These are phyloP conservation scores for Ganaspis brasiliensis DNA, from an alignment of 2,888 invertebrate genomes.

Conservation along the genomic window DNA sequence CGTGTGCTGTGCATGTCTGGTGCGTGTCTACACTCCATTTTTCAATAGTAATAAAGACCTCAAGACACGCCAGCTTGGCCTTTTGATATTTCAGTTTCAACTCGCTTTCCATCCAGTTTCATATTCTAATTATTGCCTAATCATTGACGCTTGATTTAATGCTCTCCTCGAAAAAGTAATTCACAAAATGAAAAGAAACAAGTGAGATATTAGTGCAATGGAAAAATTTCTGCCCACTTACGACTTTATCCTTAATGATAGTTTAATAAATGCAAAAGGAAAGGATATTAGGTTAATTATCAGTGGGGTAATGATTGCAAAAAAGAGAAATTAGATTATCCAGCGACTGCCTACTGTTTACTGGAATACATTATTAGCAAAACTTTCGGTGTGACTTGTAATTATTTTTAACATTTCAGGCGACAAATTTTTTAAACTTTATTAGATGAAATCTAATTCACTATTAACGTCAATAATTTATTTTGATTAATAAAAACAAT, in stretches of 20 bases:
- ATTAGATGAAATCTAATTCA: too few species aligned
- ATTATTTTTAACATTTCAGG: too few species aligned
- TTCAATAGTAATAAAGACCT: constrained; percentile 17
- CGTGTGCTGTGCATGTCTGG: constrained; percentile 33
- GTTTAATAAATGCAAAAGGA: constrained; percentile 10
- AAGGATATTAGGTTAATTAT: neutral
- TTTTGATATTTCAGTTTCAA: constrained; percentile 38
- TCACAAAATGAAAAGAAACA: neutral
- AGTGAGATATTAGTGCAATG: too few species aligned
- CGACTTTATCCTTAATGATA: neutral
- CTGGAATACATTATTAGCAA: neutral
- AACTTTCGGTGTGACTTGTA: too few species aligned
- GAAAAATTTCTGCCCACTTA: neutral
- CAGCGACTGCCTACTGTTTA: neutral
- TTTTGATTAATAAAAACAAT: too few species aligned
- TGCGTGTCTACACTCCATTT: constrained; percentile 24
- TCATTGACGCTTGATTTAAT: neutral
- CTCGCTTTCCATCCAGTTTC: constrained; percentile 7
- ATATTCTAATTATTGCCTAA: constrained; percentile 29
- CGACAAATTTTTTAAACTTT: too few species aligned
- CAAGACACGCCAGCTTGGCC: constrained; percentile 18
- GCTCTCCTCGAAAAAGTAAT: neutral
- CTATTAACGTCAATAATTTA: too few species aligned
- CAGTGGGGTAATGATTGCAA: neutral
- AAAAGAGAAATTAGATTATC: constrained; percentile 8